Conservation (phyloP, 2,888 invertebrate species). For the Alsophila aescularia region DNA sequence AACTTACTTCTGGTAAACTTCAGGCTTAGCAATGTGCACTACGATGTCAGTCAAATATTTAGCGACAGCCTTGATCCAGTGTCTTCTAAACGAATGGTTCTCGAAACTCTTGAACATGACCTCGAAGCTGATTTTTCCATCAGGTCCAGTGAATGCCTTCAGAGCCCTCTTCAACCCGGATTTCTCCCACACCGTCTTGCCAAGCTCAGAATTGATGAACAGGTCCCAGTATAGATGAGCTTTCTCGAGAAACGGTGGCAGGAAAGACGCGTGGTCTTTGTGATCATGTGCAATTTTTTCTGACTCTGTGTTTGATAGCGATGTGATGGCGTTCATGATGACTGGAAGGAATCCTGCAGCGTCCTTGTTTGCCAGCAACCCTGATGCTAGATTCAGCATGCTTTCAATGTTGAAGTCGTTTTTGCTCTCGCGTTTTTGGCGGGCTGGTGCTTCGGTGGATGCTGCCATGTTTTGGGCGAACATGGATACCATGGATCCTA, state of each 20-base stretch:
- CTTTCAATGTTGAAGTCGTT: conserved; percentile 80
- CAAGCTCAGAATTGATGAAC: conserved; percentile 91
- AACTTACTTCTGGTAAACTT: conserved; percentile 88
- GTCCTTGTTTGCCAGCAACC: conserved; percentile 77
- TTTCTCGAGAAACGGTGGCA: conserved; percentile 87
- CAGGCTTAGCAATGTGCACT: conserved; percentile 89
- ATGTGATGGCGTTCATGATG: conserved; percentile 86
- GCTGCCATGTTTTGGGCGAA: conserved; percentile 69
- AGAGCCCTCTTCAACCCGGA: conserved; percentile 89
- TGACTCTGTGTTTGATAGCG: conserved; percentile 86
- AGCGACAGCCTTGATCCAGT: conserved; percentile 91
- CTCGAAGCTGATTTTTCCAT: conserved; percentile 89
- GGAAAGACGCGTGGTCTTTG: conserved; percentile 88
- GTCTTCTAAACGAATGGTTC: conserved; percentile 90
- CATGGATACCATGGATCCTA: conserved; percentile 76
- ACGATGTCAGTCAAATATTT: conserved; percentile 90
- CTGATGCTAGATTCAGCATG: conserved; percentile 82
- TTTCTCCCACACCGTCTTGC: conserved; percentile 88
- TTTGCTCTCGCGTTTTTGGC: conserved; percentile 63
- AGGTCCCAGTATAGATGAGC: conserved; percentile 91
- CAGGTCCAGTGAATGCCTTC: conserved; percentile 87
- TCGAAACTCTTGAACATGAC: conserved; percentile 91
- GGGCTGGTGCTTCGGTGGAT: conserved; percentile 52
- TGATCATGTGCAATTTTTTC: conserved; percentile 85
- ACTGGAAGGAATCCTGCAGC: conserved; percentile 85